Evolutionary conservation across 2,888 invertebrate genomes (phyloP).

Genomic region (Eustalomyia histrio): DNA sequence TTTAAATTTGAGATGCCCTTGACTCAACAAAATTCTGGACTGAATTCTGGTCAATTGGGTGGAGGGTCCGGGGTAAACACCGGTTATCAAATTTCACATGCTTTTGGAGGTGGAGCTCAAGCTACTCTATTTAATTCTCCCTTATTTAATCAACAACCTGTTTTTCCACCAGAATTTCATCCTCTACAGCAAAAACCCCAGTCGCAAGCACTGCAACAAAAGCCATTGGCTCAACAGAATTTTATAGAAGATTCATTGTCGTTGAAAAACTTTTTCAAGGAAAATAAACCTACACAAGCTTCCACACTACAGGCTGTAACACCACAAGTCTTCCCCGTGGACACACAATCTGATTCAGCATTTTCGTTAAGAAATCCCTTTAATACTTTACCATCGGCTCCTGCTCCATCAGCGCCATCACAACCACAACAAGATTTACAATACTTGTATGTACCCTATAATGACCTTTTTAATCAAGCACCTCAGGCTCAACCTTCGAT

Average conservation of each 20-base stretch:
- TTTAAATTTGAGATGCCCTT: slow-evolving; percentile 79
- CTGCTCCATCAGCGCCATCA: slow-evolving; percentile 63
- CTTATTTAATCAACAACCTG: slow-evolving; percentile 69
- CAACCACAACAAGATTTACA: slow-evolving; percentile 84
- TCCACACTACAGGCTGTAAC: slow-evolving; percentile 72
- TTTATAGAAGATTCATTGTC: slow-evolving; percentile 75
- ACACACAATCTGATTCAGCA: slow-evolving; percentile 68
- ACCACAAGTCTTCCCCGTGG: slow-evolving; percentile 71
- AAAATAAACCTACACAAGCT: slow-evolving; percentile 71
- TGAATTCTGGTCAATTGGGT: slow-evolving; percentile 44
- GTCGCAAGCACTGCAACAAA: slow-evolving; percentile 71
- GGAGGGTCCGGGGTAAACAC: slow-evolving; percentile 75
- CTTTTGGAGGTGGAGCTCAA: slow-evolving; percentile 71
- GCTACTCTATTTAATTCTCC: slow-evolving; percentile 76
- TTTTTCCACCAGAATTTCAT: slow-evolving; percentile 75
- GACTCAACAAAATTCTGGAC: slow-evolving; percentile 63
- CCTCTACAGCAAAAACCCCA: slow-evolving; percentile 71
- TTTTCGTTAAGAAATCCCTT: slow-evolving; percentile 72
- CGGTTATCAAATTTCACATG: slow-evolving; percentile 78
- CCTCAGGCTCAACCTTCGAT: slow-evolving; percentile 67
- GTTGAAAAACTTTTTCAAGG: slow-evolving; percentile 69
- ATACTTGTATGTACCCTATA: slow-evolving; percentile 89
- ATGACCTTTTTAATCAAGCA: slow-evolving; percentile 82
- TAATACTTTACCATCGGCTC: slow-evolving; percentile 57
- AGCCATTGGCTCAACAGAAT: slow-evolving; percentile 75